Evolutionary conservation across 2,113 vertebrate species (phyloP), one percentile per base, ranked within the genome.

Genomic region (Gallinago paraguaiae): DNA sequence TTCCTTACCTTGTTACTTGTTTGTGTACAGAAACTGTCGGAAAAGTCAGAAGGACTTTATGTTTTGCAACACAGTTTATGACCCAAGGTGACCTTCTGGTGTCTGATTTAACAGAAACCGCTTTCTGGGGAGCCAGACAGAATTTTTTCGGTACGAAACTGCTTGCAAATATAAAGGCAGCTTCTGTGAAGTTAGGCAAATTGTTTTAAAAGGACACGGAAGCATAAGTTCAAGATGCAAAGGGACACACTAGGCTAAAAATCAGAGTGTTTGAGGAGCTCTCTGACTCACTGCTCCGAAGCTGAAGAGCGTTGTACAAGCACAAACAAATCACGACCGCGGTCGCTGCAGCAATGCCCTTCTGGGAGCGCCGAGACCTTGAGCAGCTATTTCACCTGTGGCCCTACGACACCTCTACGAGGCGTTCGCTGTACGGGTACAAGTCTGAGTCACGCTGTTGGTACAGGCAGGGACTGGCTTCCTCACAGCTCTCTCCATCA

Each of bases 171-270:
- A 15, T 30, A 94, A 94, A 86, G 86, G 87, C 53, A 85, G 35
- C 82, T 94, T 95, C 90, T 95, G 75, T 91, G 79, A 96, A 96
- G 92, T 67, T 80, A 82, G 80, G 84, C 51, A 71, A 1, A 2
- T 60, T 88, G 53, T 71, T 88, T 92, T 91, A 86, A 90, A 97
- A 81, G 22, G 95, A 96, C 79, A 79, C 39, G 46, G 79, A 93
- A 96, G 91, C 50, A 4, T 93, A 96, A 92, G 75, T 87, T 89
- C 76, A 95, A 94, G 95, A 53, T 93, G 76, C 95, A 96, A 92
- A 96, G 63, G 79, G 68, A 92, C 57, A 81, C 67, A 69, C 65
- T 84, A 92, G 84, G 92, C 23, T 86, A 69, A 91, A 91, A 91
- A 93, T 30, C 82, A 80, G 25, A 13, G n/a, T 46, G 63, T 83